phyloP scores from a whole-genome alignment of 2,888 invertebrate species.

The Pegoplata infirma region DNA sequence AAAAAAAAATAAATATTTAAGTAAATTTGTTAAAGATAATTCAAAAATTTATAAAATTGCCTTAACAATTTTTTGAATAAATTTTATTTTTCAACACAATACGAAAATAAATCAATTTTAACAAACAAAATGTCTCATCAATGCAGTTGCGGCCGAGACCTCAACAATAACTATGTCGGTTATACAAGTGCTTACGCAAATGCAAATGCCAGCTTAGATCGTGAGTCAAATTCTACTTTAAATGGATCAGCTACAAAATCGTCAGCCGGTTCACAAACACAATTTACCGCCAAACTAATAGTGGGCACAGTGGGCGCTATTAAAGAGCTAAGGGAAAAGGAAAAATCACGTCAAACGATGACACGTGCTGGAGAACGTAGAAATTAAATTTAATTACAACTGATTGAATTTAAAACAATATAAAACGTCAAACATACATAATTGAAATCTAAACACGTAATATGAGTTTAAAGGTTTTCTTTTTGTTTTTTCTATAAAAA shows the following conservation, averaged over 20 bases:
- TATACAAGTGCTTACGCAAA: slow-evolving; percentile 77
- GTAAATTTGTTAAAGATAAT: neutral
- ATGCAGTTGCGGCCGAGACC: slow-evolving; percentile 78
- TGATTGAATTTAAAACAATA: no score
- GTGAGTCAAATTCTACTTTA: slow-evolving; percentile 70
- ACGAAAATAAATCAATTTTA: slow-evolving; percentile 56
- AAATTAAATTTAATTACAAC: slow-evolving; percentile 71
- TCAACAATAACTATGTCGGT: slow-evolving; percentile 78
- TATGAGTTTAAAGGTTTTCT: neutral
- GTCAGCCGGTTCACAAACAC: slow-evolving; percentile 70
- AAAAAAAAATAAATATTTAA: slow-evolving; percentile 5
- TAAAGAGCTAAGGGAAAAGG: slow-evolving; percentile 86
- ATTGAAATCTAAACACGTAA: neutral
- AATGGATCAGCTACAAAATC: slow-evolving; percentile 64
- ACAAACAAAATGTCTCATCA: slow-evolving; percentile 77
- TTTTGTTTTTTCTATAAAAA: neutral
- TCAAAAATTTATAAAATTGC: neutral
- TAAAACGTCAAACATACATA: neutral
- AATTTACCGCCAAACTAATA: slow-evolving; percentile 86
- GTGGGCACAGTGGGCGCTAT: slow-evolving; percentile 86
- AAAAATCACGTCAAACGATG: slow-evolving; percentile 82
- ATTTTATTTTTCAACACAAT: neutral
- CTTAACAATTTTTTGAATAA: neutral
- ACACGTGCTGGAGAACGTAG: slow-evolving; percentile 76
- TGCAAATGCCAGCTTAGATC: slow-evolving; percentile 74